Evolutionary conservation across 2,888 invertebrate genomes (phyloP).

Genomic region (Lithophane socia): DNA sequence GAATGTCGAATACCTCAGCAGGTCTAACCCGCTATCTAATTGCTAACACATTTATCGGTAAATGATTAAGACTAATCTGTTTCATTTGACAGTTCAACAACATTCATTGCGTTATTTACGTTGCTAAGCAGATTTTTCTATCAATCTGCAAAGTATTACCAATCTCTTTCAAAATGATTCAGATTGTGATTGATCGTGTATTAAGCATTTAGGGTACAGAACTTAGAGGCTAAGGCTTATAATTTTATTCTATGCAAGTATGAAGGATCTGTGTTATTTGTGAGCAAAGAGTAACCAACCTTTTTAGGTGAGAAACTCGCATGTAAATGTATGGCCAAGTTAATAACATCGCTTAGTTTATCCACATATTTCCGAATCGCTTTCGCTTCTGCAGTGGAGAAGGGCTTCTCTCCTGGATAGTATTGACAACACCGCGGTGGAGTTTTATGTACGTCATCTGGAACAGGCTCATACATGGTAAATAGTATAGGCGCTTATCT

Average conservation of each 20-base stretch:
- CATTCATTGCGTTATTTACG: too few relatives aligned
- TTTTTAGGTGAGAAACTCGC: slow-evolving; percentile 84
- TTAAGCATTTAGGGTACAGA: background rate
- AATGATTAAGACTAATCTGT: too few relatives aligned
- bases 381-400: slow-evolving; percentile 81
- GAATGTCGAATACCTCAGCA: too few relatives aligned
- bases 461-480: slow-evolving; percentile 31
- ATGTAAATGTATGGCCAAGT: slow-evolving; percentile 84
- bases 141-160: too few relatives aligned
- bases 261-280: background rate
- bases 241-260: background rate
- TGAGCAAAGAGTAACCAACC: slow-evolving; percentile 63
- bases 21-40: too few relatives aligned
- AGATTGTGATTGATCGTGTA: too few relatives aligned
- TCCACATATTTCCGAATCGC: slow-evolving; percentile 83
- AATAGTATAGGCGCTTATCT: slow-evolving; percentile 23
- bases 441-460: slow-evolving; percentile 83
- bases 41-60: too few relatives aligned
- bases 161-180: too few relatives aligned
- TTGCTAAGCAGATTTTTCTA: too few relatives aligned
- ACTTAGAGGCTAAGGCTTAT: background rate
- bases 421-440: slow-evolving; percentile 83
- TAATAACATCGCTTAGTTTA: slow-evolving; percentile 75
- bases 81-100: too few relatives aligned
- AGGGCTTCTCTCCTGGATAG: slow-evolving; percentile 84